Conservation (phyloP, 2,113 vertebrate species). For the Climacteris rufus region DNA sequence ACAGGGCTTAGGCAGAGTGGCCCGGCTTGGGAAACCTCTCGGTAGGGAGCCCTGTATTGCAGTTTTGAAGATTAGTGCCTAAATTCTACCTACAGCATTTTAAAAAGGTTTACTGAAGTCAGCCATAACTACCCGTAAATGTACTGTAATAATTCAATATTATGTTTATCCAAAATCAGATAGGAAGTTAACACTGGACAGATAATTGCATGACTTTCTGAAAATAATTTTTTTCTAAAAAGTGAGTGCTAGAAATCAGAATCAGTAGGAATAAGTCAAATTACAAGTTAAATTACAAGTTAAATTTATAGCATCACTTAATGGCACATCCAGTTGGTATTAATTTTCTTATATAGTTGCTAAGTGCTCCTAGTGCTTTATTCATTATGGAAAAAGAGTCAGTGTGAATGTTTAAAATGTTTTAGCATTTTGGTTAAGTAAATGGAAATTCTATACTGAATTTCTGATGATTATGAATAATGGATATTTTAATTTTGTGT, state of each 20-base stretch:
- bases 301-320: neutral
- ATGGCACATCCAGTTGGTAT: neutral
- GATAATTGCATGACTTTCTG: neutral
- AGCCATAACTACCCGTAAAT: neutral
- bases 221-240: neutral
- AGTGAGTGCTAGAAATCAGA: neutral
- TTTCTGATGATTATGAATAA: constrained; percentile 2
- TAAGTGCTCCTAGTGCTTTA: neutral
- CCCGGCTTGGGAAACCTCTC: neutral
- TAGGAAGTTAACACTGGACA: neutral
- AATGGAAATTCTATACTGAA: constrained; percentile 36
- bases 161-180: neutral
- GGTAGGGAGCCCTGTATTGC: neutral
- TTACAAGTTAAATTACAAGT: too few species aligned
- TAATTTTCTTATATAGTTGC: neutral
- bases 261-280: neutral
- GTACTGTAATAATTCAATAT: neutral
- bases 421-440: constrained; percentile 26
- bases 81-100: neutral
- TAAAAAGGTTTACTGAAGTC: neutral
- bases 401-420: neutral
- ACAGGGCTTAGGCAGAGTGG: neutral
- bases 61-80: neutral
- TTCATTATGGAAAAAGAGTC: neutral
- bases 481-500: constrained; percentile 13